Base-by-base conservation (phyloP, 2,888 invertebrate genomes). In the Mimumesa dahlbomi region DNA sequence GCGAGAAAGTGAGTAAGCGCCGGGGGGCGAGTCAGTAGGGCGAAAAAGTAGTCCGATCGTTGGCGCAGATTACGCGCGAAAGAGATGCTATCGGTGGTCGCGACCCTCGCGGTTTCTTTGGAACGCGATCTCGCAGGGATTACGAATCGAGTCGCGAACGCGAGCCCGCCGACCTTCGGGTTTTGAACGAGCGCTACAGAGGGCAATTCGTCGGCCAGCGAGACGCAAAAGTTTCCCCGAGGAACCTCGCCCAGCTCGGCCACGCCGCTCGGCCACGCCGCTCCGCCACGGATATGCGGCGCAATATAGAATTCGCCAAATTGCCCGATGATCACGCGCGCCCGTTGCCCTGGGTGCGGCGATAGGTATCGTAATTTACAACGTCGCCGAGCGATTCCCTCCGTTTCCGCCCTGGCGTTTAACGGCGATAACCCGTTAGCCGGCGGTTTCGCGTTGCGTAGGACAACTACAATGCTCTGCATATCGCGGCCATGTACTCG, bases 401-500 rank as follows among this genome's bases (percentile, higher is more conserved):
- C n/a, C 25, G 25, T 25, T 25, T 25, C 7, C 25, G n/a, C n/a
- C 2, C 7, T n/a, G 7, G 9, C 25, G 25, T 25, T n/a, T 7
- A 6, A 25, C 16, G 36, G n/a, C 19, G n/a, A 42, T n/a, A 2
- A 34, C 22, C 14, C 11, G 3, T 19, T n/a, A n/a, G n/a, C n/a
- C n/a, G n/a, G n/a, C 9, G 18, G 21, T 16, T 5, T 22, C 40
- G n/a, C n/a, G n/a, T 59, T 65, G 43, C 48, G 21, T 92, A 99
- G 98, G 99, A 99, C 90, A 97, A 97, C 90, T 95, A 96, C 91
- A 98, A 97, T 91, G 97, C 95, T 29, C 93, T 98, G 56, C 98
- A 99, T 90, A 95, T 98, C 89, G 96, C 98, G 11, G 96, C 98
- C 19, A 96, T 97, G 94, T 95, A 96, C 90, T 96, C 97, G 57